Percentiles rank a stretch among this genome's conserved stretches.
Conservation (phyloP, 2,113 vertebrate genomes). For the Bolborhynchus lineola region DNA sequence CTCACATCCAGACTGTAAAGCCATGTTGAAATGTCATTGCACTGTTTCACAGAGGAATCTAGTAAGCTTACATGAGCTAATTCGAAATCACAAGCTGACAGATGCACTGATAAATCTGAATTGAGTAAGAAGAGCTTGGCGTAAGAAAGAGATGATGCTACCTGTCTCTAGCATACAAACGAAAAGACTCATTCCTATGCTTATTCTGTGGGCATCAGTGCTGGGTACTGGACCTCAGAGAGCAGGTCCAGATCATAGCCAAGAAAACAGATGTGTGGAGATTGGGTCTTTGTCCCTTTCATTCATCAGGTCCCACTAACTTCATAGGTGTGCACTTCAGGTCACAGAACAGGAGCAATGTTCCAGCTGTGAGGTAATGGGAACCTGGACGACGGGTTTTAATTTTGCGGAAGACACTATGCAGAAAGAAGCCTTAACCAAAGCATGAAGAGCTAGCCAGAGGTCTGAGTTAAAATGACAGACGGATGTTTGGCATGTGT, state of each 20-base stretch:
- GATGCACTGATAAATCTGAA: neutral
- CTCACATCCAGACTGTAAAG: neutral
- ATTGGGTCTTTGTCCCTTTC: neutral
- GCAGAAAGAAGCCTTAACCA: neutral
- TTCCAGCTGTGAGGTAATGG: neutral
- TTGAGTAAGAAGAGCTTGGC: neutral
- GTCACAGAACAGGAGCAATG: neutral
- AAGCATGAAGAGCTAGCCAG: neutral
- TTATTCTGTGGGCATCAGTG: neutral
- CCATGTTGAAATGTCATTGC: neutral
- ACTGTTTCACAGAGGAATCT: neutral
- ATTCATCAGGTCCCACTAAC: neutral
- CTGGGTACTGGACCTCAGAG: neutral
- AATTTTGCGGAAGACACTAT: neutral
- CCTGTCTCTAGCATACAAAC: neutral
- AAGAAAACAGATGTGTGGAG: neutral
- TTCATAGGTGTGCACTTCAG: neutral
- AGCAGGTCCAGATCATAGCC: neutral
- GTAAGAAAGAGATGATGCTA: neutral
- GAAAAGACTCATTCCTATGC: neutral
- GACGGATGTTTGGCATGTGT: neutral
- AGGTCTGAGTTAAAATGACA: neutral
- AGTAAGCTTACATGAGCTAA: neutral
- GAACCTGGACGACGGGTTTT: neutral
- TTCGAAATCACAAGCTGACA: neutral